A percentile compares a stretch with the other conserved stretches of the same genome.
Conservation (phyloP, 2,113 vertebrate genomes). For the Gymnorhina tibicen region DNA sequence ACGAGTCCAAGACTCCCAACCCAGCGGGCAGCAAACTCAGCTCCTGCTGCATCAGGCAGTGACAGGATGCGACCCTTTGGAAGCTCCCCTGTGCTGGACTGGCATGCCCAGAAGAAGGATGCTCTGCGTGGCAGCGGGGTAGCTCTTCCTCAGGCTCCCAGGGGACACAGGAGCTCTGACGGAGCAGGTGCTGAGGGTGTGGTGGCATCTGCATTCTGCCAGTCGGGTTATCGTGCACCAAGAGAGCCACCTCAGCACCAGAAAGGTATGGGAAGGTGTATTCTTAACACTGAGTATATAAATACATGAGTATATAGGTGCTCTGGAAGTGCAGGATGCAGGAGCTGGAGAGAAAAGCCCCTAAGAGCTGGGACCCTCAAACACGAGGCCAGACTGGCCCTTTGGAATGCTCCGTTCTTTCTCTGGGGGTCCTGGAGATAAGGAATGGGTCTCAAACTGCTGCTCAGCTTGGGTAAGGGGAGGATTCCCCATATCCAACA, state of each 20-base stretch:
- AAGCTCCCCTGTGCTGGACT: neutral
- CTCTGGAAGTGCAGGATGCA: neutral
- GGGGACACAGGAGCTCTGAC: neutral
- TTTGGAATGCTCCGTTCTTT: neutral
- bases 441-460: neutral
- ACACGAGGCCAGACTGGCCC: neutral
- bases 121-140: fast-evolving
- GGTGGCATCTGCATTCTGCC: neutral
- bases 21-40: neutral
- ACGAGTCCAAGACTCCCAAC: neutral
- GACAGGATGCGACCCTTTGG: neutral
- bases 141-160: neutral
- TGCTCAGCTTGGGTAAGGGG: neutral
- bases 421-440: neutral
- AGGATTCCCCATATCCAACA: neutral
- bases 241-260: neutral
- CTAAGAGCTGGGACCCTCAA: neutral
- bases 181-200: neutral
- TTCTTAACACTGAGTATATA: neutral
- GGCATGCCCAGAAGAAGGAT: neutral
- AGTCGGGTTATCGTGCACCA: fast-evolving
- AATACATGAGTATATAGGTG: fast-evolving
- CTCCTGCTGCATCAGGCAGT: fast-evolving
- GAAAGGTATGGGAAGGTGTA: neutral
- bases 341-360: neutral